Conservation (phyloP, 2,888 invertebrate species). For the Rhogogaster chlorosoma region DNA sequence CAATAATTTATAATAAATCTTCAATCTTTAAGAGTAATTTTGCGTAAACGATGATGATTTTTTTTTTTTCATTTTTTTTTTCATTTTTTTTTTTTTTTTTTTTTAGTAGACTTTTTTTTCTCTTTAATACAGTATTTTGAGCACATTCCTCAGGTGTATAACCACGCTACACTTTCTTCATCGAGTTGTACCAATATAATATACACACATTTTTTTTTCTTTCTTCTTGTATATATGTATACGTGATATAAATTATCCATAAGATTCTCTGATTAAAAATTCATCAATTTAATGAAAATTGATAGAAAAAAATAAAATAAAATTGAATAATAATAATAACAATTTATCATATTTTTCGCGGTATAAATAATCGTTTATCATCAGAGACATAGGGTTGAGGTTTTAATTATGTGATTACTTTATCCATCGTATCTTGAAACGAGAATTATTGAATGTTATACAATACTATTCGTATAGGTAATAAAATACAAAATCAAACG, state of each 20-base stretch:
- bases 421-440: not conserved
- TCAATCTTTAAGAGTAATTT: constrained; percentile 72
- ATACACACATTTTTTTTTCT: not conserved
- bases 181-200: constrained; percentile 76
- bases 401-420: not conserved
- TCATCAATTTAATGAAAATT: not conserved
- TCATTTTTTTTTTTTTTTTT: constrained; percentile 66
- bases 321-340: not conserved
- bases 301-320: not conserved
- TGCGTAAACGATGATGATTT: constrained; percentile 72
- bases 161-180: constrained; percentile 77
- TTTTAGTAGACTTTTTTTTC: constrained; percentile 72
- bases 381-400: not conserved
- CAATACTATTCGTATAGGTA: not conserved
- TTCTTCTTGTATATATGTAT: not conserved
- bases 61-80: constrained; percentile 68
- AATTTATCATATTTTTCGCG: not conserved
- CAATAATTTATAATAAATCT: constrained; percentile 73
- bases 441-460: not conserved
- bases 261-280: not conserved
- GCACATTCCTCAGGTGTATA: constrained; percentile 77
- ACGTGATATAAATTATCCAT: not conserved
- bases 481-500: not conserved
- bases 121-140: constrained; percentile 76
- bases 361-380: not conserved